Evolutionary conservation across 2,888 invertebrate species (phyloP), one percentile per base, ranked within the genome.

Genomic region (Mythimna loreyi): DNA sequence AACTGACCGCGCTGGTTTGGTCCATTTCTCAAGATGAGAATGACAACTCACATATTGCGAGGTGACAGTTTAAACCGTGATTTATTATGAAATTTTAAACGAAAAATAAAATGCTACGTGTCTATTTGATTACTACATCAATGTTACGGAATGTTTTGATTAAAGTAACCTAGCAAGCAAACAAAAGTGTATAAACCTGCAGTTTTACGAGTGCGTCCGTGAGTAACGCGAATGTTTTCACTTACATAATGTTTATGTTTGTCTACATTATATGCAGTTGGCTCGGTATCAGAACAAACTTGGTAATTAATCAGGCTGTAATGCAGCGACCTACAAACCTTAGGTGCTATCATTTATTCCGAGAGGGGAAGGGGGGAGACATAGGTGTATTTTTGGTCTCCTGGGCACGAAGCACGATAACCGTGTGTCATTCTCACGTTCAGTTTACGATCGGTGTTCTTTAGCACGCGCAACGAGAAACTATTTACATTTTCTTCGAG

Each of bases 371-470:
- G 75, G 82, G 76, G 76, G 65, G 68, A 65, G 79, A 67, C 78
- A 83, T 66, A 80, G 84, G 83, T 88, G 82, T 92, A 92, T 92
- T 92, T 91, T 88, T 72, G 87, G 85, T 81, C 80, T 78, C 78
- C 85, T 87, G 83, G 85, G 85, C 67, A 71, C 25, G 74, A 75
- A 80, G n/a, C 43, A n/a, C 19, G 71, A 75, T 78, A 59, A 78
- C 67, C 64, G 76, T 80, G 73, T 80, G 81, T 82, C 84, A 80
- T 70, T 80, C 76, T 75, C 80, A 82, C 72, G 71, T 77, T 52
- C 75, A 80, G 75, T 84, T 84, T 76, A 77, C 73, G 78, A 78
- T 69, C 62, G 60, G 60, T 72, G 66, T 59, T 74, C 67, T 82
- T 75, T 67, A 65, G 64, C 65, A 28, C 53, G 57, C 55, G 56